Conservation (phyloP, 2,888 invertebrate genomes). For the Campoletis raptor region DNA sequence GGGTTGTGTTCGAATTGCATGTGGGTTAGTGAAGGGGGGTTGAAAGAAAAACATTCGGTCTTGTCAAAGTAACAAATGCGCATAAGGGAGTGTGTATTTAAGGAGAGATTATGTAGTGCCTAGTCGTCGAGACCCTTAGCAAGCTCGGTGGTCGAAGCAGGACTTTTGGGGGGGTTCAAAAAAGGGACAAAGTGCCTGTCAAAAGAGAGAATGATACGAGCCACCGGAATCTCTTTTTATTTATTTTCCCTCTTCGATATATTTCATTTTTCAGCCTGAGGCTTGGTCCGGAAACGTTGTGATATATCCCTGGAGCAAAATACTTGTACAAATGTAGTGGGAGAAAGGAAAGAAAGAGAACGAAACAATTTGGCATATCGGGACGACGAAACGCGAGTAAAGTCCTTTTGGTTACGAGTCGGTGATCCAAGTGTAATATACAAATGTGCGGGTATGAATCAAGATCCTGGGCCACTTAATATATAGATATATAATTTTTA, state of each 20-base stretch:
- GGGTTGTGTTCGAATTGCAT: conserved; percentile 21
- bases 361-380: neutral
- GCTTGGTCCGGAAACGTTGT: neutral
- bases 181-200: conserved; percentile 66
- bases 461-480: neutral
- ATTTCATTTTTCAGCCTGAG: conserved; percentile 10
- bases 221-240: conserved; percentile 60
- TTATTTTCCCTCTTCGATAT: neutral
- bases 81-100: conserved; percentile 43
- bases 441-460: conserved; percentile 18
- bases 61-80: conserved; percentile 56
- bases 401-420: neutral
- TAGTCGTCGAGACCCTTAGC: conserved; percentile 14
- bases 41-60: conserved; percentile 63
- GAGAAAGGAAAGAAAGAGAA: neutral
- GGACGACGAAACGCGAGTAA: neutral
- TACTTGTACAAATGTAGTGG: neutral
- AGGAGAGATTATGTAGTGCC: conserved; percentile 43
- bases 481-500: neutral
- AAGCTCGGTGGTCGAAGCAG: conserved; percentile 52
- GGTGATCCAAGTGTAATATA: neutral
- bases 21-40: conserved; percentile 8
- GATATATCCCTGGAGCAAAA: neutral
- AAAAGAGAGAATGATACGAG: conserved; percentile 65
- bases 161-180: conserved; percentile 29